These are phyloP conservation scores for Serinus canaria DNA, from an alignment of 2,113 vertebrate genomes.

Conservation along the genomic window DNA sequence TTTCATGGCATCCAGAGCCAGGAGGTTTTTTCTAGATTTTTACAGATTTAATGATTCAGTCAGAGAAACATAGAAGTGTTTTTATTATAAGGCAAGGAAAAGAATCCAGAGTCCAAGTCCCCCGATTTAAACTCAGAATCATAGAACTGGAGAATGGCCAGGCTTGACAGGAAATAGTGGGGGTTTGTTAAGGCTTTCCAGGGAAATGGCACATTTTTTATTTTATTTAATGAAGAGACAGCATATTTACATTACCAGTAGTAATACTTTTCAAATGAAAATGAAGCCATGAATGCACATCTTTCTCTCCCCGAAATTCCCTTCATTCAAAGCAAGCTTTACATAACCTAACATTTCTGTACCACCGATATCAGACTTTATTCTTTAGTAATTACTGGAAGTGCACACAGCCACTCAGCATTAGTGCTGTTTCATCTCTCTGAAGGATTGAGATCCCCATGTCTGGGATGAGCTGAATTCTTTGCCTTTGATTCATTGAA, in stretches of 20 bases:
- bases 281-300: not conserved
- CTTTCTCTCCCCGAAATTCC: not conserved
- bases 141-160: not conserved
- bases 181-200: not conserved
- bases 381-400: slow-evolving; percentile 66
- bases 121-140: not conserved
- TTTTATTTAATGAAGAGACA: not conserved
- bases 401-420: slow-evolving; percentile 41
- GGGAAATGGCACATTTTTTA: not conserved
- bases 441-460: not conserved
- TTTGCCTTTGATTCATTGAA: slow-evolving; percentile 55
- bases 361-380: slow-evolving; percentile 32
- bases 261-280: not conserved
- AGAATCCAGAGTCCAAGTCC: not conserved
- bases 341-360: not conserved
- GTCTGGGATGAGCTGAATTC: slow-evolving; percentile 1
- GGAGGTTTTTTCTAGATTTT: not conserved
- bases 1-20: not conserved
- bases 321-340: not conserved
- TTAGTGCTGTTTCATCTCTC: slow-evolving; percentile 27
- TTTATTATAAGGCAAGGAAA: not conserved
- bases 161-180: not conserved
- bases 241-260: not conserved
- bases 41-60: not conserved
- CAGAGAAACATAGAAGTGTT: not conserved